Evolutionary conservation across 2,797 vertebrate genomes (phyloP), one percentile per base, ranked within the genome.

Genomic region (Cygnus olor): DNA sequence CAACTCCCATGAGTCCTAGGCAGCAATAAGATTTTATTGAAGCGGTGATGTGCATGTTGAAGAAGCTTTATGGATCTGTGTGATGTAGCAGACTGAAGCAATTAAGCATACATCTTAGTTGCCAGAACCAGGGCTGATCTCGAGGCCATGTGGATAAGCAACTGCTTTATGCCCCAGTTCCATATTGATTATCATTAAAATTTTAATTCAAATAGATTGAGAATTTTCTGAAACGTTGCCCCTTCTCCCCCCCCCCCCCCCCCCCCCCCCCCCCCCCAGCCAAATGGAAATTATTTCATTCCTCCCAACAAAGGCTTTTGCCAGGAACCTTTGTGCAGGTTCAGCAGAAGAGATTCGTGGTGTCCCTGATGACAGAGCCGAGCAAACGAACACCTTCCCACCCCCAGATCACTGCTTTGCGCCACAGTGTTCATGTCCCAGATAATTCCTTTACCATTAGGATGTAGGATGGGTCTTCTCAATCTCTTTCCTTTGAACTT

Each of bases 1-100:
- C 42, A 53, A 17, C 19, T 27, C 2, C 2, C 2, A 0, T 1
- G 6, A 11, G 36, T 28, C 9, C 19, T 4, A 2, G 30, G 40
- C 45, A 68, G 73, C 34, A 38, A 32, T 6, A 15, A n/a, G 19
- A 7, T 11, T 56, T 68, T 51, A 49, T 1, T 14, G 61, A 10
- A 10, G 42, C 38, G 21, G 40, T 24, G 34, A 34, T 27, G 27
- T 8, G 27, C 18, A 4, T 14, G 5, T 6, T 54, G 40, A 9
- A 42, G 27, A 60, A 56, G 34, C 25, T 58, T 42, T n/a, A 14
- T 12, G 69, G 36, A 18, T 38, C 10, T 21, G 28, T 3, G 11
- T 30, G 44, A 53, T 53, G 72, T 1, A n/a, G 44, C 54, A 68
- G 72, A 11, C 17, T 22, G 36, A 49, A 58, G 57, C 28, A 32